Conservation (phyloP, 2,113 vertebrate species). For the Microtus ochrogaster region DNA sequence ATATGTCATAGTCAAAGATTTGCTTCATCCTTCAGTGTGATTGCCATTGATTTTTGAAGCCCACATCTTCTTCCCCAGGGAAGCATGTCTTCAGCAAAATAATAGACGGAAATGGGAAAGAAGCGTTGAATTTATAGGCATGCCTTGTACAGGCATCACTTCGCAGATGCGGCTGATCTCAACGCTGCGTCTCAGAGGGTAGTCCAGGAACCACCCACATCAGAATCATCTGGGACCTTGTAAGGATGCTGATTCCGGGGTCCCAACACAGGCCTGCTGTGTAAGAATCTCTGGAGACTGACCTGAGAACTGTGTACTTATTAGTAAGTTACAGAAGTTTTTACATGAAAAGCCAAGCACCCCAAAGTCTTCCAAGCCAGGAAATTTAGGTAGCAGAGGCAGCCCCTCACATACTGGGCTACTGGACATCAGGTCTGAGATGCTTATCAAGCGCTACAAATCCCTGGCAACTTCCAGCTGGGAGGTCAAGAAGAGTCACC, state of each 20-base stretch:
- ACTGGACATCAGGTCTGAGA: background rate
- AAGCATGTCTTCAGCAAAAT: slow-evolving; percentile 76
- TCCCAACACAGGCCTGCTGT: background rate
- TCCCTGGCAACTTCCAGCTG: background rate
- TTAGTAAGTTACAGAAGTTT: background rate
- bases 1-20: slow-evolving; percentile 79
- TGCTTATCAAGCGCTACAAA: background rate
- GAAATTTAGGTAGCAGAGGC: background rate
- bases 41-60: slow-evolving; percentile 82
- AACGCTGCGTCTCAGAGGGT: slow-evolving; percentile 5
- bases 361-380: background rate
- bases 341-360: background rate
- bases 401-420: background rate
- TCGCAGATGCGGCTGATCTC: background rate
- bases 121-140: slow-evolving; percentile 66
- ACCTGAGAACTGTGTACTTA: background rate
- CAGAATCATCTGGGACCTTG: background rate
- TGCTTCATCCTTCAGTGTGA: slow-evolving; percentile 74
- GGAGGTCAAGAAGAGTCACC: background rate
- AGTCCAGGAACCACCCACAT: background rate
- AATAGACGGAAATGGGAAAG: slow-evolving; percentile 78
- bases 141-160: slow-evolving; percentile 56
- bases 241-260: background rate
- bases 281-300: background rate
- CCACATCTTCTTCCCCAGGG: slow-evolving; percentile 76